These are phyloP conservation scores for Thripadectes ignobilis DNA, from an alignment of 2,797 vertebrate species.

Conservation along the genomic window DNA sequence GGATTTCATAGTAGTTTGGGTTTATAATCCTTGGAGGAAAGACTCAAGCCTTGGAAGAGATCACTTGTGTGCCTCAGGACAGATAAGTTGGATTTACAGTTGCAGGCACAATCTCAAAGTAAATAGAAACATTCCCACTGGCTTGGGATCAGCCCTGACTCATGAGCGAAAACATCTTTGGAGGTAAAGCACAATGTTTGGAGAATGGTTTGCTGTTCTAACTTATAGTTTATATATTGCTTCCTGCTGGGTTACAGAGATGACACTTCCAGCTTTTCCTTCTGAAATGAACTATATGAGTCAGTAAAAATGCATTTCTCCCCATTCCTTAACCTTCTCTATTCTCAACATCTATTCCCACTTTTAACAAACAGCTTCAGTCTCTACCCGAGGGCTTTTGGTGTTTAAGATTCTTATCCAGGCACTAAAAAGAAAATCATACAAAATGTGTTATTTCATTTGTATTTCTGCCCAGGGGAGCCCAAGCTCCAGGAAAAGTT, in stretches of 20 bases:
- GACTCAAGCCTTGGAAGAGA: slow-evolving; percentile 34
- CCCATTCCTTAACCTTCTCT: background rate
- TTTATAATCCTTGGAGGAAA: slow-evolving; percentile 30
- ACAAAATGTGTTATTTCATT: background rate
- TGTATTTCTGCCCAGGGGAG: slow-evolving; percentile 7
- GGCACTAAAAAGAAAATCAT: background rate
- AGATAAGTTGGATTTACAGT: slow-evolving; percentile 45
- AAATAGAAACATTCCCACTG: slow-evolving; percentile 64
- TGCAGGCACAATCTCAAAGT: slow-evolving; percentile 63
- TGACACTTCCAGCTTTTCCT: slow-evolving; percentile 26
- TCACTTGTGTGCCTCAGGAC: slow-evolving; percentile 13
- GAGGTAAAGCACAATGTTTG: slow-evolving; percentile 53
- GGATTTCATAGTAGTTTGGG: background rate
- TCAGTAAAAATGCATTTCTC: background rate
- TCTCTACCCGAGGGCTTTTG: background rate
- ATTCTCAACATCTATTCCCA: background rate
- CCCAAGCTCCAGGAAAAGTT: background rate
- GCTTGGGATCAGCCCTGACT: slow-evolving; percentile 54
- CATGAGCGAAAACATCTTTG: slow-evolving; percentile 52
- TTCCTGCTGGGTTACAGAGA: slow-evolving; percentile 12
- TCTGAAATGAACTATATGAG: background rate
- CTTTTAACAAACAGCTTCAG: background rate
- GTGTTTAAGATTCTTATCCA: slow-evolving; percentile 25
- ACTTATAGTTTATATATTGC: slow-evolving; percentile 57
- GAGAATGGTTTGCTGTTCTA: background rate